Percentiles rank a stretch among this genome's conserved stretches.
Conservation (phyloP, 2,888 invertebrate species). For the Ceramica pisi region DNA sequence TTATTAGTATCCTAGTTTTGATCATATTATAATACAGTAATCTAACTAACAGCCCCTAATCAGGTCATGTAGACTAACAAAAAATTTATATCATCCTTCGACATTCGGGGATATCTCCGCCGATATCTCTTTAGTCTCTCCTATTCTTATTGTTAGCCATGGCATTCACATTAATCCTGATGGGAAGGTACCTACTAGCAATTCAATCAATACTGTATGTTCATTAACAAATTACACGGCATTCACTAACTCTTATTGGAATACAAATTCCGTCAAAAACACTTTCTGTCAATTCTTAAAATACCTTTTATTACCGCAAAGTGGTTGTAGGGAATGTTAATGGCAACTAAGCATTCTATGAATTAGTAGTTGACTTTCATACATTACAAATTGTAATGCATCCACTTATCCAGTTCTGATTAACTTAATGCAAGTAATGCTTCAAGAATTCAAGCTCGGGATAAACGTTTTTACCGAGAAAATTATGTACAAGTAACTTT, state of each 20-base stretch:
- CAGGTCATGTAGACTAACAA: background rate
- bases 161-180: background rate
- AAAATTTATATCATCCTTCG: background rate
- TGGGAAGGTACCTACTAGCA: no score
- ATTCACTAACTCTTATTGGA: background rate
- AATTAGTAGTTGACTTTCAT: slow-evolving; percentile 25
- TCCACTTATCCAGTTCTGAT: slow-evolving; percentile 38
- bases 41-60: slow-evolving; percentile 20
- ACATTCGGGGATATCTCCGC: background rate
- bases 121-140: background rate
- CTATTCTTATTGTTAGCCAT: background rate
- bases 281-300: slow-evolving; percentile 20
- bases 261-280: slow-evolving; percentile 22
- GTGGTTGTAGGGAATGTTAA: slow-evolving; percentile 26
- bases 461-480: slow-evolving; percentile 32
- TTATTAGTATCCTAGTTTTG: slow-evolving; percentile 9
- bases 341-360: slow-evolving; percentile 16
- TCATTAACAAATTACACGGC: slow-evolving; percentile 10
- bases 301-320: slow-evolving; percentile 8
- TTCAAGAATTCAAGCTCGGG: slow-evolving; percentile 40
- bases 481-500: slow-evolving; percentile 35
- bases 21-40: no score
- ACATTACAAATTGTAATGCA: slow-evolving; percentile 29
- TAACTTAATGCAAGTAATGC: slow-evolving; percentile 41
- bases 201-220: background rate